A percentile compares a stretch with the other conserved stretches of the same genome.
Evolutionary conservation across 2,888 invertebrate species (phyloP).

Genomic region (Agrenia bidenticulata): DNA sequence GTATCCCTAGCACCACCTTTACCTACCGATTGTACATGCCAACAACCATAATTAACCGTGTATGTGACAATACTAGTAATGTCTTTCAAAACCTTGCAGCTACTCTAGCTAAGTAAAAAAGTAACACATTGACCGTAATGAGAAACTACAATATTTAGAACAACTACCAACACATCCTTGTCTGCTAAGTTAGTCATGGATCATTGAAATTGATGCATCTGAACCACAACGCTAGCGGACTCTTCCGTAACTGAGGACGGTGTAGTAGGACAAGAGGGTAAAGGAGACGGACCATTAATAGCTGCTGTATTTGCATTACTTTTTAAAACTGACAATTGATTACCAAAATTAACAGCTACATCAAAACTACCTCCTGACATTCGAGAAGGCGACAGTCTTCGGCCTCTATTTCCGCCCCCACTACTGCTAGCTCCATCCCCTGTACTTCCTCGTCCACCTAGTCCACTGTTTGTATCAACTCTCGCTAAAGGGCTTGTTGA

Average conservation of each 20-base stretch:
- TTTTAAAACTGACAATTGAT: slow-evolving; percentile 46
- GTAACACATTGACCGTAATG: too few species aligned
- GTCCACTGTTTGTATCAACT: slow-evolving; percentile 38
- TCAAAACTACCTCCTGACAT: slow-evolving; percentile 52
- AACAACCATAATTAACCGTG: too few species aligned
- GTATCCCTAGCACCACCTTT: too few species aligned
- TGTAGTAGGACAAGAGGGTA: slow-evolving; percentile 48
- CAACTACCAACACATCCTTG: too few species aligned
- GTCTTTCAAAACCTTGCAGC: too few species aligned
- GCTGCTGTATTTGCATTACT: slow-evolving; percentile 32
- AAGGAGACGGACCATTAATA: slow-evolving; percentile 40
- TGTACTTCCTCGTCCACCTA: slow-evolving; percentile 9
- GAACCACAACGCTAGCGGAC: slow-evolving; percentile 45
- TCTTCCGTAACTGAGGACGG: slow-evolving; percentile 50
- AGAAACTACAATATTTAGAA: too few species aligned
- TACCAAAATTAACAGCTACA: slow-evolving; percentile 51
- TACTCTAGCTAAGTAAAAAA: too few species aligned
- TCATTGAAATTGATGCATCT: slow-evolving; percentile 50
- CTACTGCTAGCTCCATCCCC: slow-evolving; percentile 12
- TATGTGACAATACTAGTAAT: too few species aligned
- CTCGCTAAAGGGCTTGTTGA: slow-evolving; percentile 46
- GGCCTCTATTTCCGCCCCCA: slow-evolving; percentile 25
- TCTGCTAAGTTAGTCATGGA: slow-evolving; percentile 20
- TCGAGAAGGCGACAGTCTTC: slow-evolving; percentile 50
- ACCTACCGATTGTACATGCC: too few species aligned